Conservation (phyloP, 1,140 invertebrate genomes). For the Plectrocnemia conspersa region DNA sequence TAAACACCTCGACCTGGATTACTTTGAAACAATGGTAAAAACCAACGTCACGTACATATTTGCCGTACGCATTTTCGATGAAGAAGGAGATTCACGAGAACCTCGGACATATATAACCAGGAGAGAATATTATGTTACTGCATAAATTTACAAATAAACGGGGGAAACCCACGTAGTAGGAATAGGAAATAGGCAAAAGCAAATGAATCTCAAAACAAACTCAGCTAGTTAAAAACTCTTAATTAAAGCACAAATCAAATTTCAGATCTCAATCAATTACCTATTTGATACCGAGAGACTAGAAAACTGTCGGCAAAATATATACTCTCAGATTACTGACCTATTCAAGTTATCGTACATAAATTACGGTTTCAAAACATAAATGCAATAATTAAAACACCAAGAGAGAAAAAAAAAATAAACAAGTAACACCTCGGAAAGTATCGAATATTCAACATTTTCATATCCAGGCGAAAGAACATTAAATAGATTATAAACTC, state of each 20-base stretch:
- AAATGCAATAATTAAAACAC: constrained; percentile 20
- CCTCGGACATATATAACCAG: constrained; percentile 16
- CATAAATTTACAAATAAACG: constrained; percentile 1
- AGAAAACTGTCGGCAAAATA: constrained; percentile 11
- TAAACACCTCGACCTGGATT: constrained; percentile 29
- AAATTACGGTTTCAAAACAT: constrained; percentile 8
- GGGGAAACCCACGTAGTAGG: constrained; percentile 6
- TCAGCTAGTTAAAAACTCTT: constrained; percentile 17
- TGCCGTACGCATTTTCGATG: not conserved
- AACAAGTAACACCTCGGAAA: constrained; percentile 20
- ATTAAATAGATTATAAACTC: constrained; percentile 30
- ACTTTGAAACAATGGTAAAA: constrained; percentile 5
- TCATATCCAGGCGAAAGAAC: constrained; percentile 30
- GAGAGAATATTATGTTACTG: not conserved
- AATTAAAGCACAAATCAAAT: constrained; percentile 21
- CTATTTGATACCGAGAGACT: constrained; percentile 7
- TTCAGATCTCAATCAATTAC: constrained; percentile 15
- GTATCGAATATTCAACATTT: constrained; percentile 12
- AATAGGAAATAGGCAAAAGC: constrained; percentile 24
- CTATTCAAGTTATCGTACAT: constrained; percentile 4
- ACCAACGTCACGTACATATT: not conserved
- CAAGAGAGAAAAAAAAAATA: constrained; percentile 23
- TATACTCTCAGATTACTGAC: constrained; percentile 6
- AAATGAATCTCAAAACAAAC: constrained; percentile 33
- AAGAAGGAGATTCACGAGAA: no score